Percentiles rank a stretch among this genome's conserved stretches.
phyloP scores from a whole-genome alignment of 2,888 invertebrate genomes.

The Allophyes oxyacanthae region DNA sequence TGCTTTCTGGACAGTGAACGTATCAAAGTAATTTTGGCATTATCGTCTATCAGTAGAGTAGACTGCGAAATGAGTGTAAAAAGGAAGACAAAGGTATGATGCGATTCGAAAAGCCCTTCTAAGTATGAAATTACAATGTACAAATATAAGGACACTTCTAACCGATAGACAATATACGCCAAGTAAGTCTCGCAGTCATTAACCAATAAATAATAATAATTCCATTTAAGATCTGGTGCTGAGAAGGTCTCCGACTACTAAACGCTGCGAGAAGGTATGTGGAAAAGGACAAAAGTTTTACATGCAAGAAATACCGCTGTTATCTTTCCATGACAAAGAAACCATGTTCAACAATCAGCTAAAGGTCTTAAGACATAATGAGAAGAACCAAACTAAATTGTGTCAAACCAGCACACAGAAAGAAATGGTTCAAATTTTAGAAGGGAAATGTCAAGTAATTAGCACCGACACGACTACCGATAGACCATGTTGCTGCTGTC shows the following conservation, averaged over 20 bases:
- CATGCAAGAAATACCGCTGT: conserved; percentile 17
- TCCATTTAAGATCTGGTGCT: conserved; percentile 22
- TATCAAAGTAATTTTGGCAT: too few relatives aligned
- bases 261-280: conserved; percentile 1
- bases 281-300: conserved; percentile 26
- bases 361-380: conserved; percentile 5
- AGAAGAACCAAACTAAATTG: conserved; percentile 3
- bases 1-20: too few relatives aligned
- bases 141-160: too few relatives aligned
- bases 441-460: not conserved
- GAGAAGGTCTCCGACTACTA: not conserved
- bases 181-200: too few relatives aligned
- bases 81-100: too few relatives aligned
- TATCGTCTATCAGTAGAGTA: too few relatives aligned
- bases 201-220: not conserved
- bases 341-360: conserved; percentile 8
- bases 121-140: too few relatives aligned
- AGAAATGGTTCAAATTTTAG: not conserved
- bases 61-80: too few relatives aligned
- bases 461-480: conserved; percentile 9
- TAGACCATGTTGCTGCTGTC: not conserved
- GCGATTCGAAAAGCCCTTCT: too few relatives aligned
- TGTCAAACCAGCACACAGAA: conserved; percentile 1
- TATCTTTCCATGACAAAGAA: conserved; percentile 11
- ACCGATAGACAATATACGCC: too few relatives aligned